Percentiles rank a stretch among this genome's conserved stretches.
Conservation (phyloP, 2,888 invertebrate genomes). For the Adelognathus sp. region DNA sequence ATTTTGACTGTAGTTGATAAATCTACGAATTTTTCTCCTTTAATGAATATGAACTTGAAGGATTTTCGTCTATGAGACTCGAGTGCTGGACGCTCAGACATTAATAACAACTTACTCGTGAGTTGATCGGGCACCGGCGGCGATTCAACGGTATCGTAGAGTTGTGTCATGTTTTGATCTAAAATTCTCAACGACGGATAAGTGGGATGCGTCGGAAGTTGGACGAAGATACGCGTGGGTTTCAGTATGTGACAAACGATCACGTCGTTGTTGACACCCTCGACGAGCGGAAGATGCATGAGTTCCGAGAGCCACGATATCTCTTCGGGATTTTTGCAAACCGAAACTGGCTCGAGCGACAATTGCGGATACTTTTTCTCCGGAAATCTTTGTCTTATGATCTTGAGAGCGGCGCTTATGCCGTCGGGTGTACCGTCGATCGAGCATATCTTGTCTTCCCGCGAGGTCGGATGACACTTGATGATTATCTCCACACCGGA, state of each 20-base stretch:
- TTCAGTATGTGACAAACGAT: slow-evolving; percentile 93
- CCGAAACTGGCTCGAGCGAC: slow-evolving; percentile 85
- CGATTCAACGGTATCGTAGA: slow-evolving; percentile 90
- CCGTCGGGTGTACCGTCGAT: slow-evolving; percentile 91
- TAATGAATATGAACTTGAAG: too few relatives aligned
- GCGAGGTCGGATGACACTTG: slow-evolving; percentile 88
- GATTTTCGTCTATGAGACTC: too few relatives aligned
- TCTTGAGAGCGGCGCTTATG: slow-evolving; percentile 90
- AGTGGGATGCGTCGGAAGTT: slow-evolving; percentile 97
- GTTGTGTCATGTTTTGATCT: slow-evolving; percentile 90
- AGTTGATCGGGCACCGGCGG: slow-evolving; percentile 92
- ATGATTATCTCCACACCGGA: slow-evolving; percentile 91
- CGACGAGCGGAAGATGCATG: slow-evolving; percentile 91
- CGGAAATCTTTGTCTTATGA: slow-evolving; percentile 94
- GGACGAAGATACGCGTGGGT: slow-evolving; percentile 95
- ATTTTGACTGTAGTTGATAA: too few relatives aligned
- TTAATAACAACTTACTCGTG: slow-evolving; percentile 84
- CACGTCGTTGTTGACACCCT: slow-evolving; percentile 96
- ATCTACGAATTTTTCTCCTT: too few relatives aligned
- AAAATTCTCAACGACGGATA: slow-evolving; percentile 92
- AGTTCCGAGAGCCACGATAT: slow-evolving; percentile 68
- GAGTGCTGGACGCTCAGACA: too few relatives aligned
- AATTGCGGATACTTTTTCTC: slow-evolving; percentile 90
- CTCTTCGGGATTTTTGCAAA: slow-evolving; percentile 62
- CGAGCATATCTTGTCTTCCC: slow-evolving; percentile 91